Base-by-base conservation (phyloP, 2,888 invertebrate genomes). In the Mythimna pallens region DNA sequence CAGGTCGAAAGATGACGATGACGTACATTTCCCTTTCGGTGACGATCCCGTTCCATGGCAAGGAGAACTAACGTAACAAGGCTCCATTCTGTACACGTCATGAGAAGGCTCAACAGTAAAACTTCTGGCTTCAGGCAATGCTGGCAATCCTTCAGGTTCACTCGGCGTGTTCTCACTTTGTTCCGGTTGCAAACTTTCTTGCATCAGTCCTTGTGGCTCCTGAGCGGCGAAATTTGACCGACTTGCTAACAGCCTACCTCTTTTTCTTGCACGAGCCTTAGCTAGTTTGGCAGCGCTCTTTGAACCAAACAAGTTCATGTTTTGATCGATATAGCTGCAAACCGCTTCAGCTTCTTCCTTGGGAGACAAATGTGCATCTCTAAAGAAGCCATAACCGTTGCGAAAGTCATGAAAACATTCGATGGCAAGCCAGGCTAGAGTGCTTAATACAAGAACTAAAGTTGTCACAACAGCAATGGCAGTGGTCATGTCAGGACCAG, bases 361-460 rank as follows among this genome's bases (percentile, higher is more conserved):
- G 0, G 94, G 93, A 12, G 92, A 87, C 34, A 94, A 83, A 80
- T 94, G 92, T 47, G 91, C 91, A 78, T 96, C 95, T 70, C 96
- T 89, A 78, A 92, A 96, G 80, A 95, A 96, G 0, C 96, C 96
- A 68, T 93, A 94, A 5, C 96, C 96, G 59, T 91, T 90, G 3
- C 92, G 92, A 5, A 96, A 83, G 72, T 96, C 96, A 55, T 94
- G 88, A 47, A 95, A 86, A 17, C 94, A 93, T 89, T 96, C 95
- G 7, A 91, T 82, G 30, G 93, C 78, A 17, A 96, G 90, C 94
- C 95, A 95, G 0, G 84, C 78, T 34, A 96, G 85, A 14, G 95
- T 94, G 4, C 89, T 89, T 57, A 94, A 58, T 2, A 94, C 93
- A 2, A 96, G 89, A 3, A 89, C 78, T 6, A 93, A 64, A 12